Evolutionary conservation across 92 coral and sea anemone genomes (phyloP), one percentile per base, ranked within the genome.

Genomic region (Paragorgia papillata): DNA sequence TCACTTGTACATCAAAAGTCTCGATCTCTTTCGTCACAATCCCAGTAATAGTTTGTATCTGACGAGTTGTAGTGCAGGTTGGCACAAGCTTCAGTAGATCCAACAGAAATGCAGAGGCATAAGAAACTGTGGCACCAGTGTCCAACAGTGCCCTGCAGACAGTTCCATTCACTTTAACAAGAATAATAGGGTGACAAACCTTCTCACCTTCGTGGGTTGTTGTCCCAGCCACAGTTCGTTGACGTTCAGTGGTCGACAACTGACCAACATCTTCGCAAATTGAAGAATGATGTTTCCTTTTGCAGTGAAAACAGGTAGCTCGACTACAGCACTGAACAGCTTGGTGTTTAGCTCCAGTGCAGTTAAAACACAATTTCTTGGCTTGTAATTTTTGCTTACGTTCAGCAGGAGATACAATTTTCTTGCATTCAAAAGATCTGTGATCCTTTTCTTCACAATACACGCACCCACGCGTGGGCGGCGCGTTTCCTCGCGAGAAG

Each of bases 21-120:
- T 79, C 62, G 4, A 73, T 64, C 12, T 69, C 74, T 71, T 44
- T 74, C 14, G 89, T 80, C 18, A 84, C 85, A 0, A 63, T 19
- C 9, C 91, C 88, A 61, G 80, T 69, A 44, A 83, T 83, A 6
- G 85, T 83, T 66, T 86, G 73, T 4, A 75, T 67, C 9, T 73
- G 51, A 19, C 70, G 68, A 2, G 54, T 66, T 67, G 74, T 17
- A 19, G 64, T 58, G 30, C 21, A 37, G 21, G 64, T n/a, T 58
- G 64, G 64, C 10, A 9, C 30, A 15, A 24, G 25, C 19, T 58
- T 20, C 21, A 58, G 64, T 31, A 24, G 25, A 60, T 76, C 69
- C n/a, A 86, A 85, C 29, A 81, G 44, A 57, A 62, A 85, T 34
- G 73, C 76, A 9, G 89, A 85, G 6, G 62, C 40, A 31, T 76